Base-by-base conservation (phyloP, 2,113 vertebrate species). In the Sterrhoptilus dennistouni region DNA sequence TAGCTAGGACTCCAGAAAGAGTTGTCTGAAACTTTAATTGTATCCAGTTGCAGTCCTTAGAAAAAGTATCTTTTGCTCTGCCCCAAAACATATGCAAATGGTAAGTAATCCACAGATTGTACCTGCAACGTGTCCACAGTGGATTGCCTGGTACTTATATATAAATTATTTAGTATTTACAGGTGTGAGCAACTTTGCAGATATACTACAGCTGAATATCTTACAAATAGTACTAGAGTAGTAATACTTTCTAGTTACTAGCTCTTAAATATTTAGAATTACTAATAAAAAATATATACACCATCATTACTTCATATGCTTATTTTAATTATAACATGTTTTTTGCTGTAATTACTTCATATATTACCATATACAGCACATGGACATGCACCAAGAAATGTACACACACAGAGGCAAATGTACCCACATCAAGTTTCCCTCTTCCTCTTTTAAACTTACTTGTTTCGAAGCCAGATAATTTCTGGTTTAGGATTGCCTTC, bases 401-500 rank as follows among this genome's bases (percentile, higher is more conserved):
- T 45, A 84, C 7, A 52, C 6, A 31, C 11, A 66, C 12, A 12
- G 0, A 61, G 17, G 47, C 42, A 96, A 80, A 47, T 44, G 33
- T 6, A 65, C 12, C 69, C 66, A 75, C 22, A 86, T 23, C 28
- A 70, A 44, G 25, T 52, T 81, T 66, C 44, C 89, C 49, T 90
- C 90, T 91, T 90, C 78, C 59, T 91, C 57, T 90, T 93, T 91
- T 77, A 78, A 85, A 87, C 99, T 98, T 97, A 99, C 99, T 99
- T 99, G 98, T 99, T 99, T 87, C 99, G 98, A 81, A 99, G 99
- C 99, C 99, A 99, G 97, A 99, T 99, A 96, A 99, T 99, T 98
- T 99, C 99, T 45, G 99, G 99, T 97, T 99, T 99, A 78, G 99
- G 99, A 98, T 99, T 99, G 91, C 99, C 99, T 97, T 99, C 99